Conservation (phyloP, 2,888 invertebrate species). For the Phyllotreta cruciferae region DNA sequence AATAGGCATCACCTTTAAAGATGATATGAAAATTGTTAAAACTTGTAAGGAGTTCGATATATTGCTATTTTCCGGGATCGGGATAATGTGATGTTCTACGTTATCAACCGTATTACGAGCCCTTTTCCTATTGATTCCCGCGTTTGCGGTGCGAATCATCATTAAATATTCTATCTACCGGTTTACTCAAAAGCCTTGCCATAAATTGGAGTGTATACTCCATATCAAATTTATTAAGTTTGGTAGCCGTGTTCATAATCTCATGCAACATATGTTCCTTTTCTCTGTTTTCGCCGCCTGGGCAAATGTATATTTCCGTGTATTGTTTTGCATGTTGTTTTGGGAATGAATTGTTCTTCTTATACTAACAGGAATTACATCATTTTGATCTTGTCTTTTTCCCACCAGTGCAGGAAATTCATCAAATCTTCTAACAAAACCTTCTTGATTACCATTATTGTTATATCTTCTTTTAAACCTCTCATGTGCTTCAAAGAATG, state of each 20-base stretch:
- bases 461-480: conserved; percentile 1
- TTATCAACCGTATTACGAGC: too few species aligned
- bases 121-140: neutral
- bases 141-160: neutral
- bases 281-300: too few species aligned
- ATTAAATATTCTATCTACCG: conserved; percentile 1
- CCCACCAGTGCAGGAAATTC: neutral
- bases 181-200: conserved; percentile 8
- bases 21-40: neutral
- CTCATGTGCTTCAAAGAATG: conserved; percentile 5
- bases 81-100: too few species aligned
- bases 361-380: neutral
- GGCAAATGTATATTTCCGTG: too few species aligned
- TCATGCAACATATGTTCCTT: too few species aligned
- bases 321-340: too few species aligned
- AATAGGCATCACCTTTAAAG: too few species aligned
- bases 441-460: neutral
- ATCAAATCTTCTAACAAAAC: neutral
- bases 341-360: too few species aligned
- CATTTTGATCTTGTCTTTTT: neutral
- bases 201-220: neutral
- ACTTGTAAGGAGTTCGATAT: neutral
- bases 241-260: neutral
- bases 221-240: neutral
- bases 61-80: too few species aligned